A percentile compares a stretch with the other conserved stretches of the same genome.
Conservation (phyloP, 2,888 invertebrate genomes). For the Hoplodrina ambigua region DNA sequence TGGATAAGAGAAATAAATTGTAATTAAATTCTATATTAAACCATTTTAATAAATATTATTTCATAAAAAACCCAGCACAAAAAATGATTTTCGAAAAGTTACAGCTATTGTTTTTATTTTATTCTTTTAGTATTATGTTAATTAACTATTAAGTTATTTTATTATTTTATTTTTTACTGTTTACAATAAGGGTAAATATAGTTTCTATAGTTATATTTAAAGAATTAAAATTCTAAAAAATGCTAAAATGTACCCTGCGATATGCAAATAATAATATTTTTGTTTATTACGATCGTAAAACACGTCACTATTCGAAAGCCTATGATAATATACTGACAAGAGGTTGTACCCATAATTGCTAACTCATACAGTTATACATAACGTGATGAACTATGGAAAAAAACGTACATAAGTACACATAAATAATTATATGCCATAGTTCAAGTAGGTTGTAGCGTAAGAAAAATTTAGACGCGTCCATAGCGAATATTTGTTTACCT, state of each 20-base stretch:
- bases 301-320: conserved; percentile 39
- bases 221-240: neutral
- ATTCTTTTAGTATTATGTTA: too few relatives aligned
- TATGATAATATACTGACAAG: conserved; percentile 22
- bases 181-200: too few relatives aligned
- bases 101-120: too few relatives aligned
- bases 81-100: neutral
- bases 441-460: neutral
- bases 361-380: neutral
- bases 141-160: too few relatives aligned
- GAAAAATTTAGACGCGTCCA: neutral
- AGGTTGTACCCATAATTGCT: neutral
- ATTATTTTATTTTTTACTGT: too few relatives aligned
- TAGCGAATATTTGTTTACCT: neutral
- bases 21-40: neutral
- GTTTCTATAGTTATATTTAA: too few relatives aligned
- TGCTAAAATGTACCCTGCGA: neutral
- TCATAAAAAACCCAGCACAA: neutral
- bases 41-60: neutral
- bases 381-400: neutral
- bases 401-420: neutral
- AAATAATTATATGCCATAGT: neutral
- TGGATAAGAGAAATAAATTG: neutral
- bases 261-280: neutral
- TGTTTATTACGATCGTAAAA: neutral